Evolutionary conservation across 1,140 invertebrate genomes (phyloP), one percentile per base, ranked within the genome.

Genomic region (Latrodectus geometricus): DNA sequence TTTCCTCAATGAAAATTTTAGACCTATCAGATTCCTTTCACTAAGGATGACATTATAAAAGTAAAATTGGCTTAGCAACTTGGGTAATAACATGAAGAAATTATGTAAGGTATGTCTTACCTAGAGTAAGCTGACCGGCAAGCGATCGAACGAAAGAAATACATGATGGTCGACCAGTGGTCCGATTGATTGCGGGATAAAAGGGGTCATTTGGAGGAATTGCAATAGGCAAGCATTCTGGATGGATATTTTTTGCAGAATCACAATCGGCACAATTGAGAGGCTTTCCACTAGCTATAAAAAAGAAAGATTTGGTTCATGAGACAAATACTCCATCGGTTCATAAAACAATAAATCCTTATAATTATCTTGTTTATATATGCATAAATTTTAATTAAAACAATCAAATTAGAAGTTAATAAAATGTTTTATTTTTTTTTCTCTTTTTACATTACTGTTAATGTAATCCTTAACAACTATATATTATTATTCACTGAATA

Each of bases 91-190:
- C 35, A 35, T 35, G 35, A 35, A 35, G 2, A 35, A 35, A 35
- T 35, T 5, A 35, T 35, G 35, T 35, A 35, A 35, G 35, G 35
- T 35, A 5, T 81, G 54, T 14, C 70, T 80, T 82, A 88, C 88
- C 92, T 52, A 97, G 91, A 66, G 94, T 93, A 88, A 96, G 94
- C 90, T 98, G 96, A 48, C 96, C 97, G 4, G 96, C 95, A 82
- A 98, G 91, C 52, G 96, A 97, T 90, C 97, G 94, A 93, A 98
- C 97, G 89, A 97, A 98, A 11, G 97, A 96, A 91, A 98, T 96
- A 90, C 97, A 98, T 79, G 97, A 93, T 54, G 95, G 93, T 76
- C 94, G 93, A 4, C 97, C 96, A 9, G 95, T 95, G 0, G 94
- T 94, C 9, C 94, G 92, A 90, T 97, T 97, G 2, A 95, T 92